Evolutionary conservation across 1,140 invertebrate genomes (phyloP).

Genomic region (Drosophila eugracilis): DNA sequence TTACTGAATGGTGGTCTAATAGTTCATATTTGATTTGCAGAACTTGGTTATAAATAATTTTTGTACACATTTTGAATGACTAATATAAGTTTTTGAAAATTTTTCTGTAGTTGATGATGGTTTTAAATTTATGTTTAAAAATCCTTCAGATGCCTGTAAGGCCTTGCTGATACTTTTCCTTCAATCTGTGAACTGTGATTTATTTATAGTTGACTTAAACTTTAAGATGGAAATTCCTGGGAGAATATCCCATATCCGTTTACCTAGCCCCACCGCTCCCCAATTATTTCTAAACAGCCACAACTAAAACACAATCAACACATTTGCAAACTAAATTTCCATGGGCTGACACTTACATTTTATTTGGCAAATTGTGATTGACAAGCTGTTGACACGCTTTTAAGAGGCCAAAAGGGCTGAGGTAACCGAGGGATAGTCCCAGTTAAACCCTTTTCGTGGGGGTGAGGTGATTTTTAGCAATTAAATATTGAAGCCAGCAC

Average conservation of each 20-base stretch:
- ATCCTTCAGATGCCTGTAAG: too few relatives aligned
- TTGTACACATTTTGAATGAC: too few relatives aligned
- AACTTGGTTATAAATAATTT: too few relatives aligned
- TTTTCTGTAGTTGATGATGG: too few relatives aligned
- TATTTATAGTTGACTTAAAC: background rate
- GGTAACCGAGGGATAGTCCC: constrained; percentile 1
- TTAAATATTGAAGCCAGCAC: constrained; percentile 66
- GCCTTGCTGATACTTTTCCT: too few relatives aligned
- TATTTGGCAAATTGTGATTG: constrained; percentile 81
- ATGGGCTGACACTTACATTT: constrained; percentile 74
- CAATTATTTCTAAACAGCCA: constrained; percentile 34
- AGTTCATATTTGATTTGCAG: too few relatives aligned
- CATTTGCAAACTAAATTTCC: constrained; percentile 56
- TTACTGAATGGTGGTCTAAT: too few relatives aligned
- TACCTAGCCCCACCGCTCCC: constrained; percentile 6
- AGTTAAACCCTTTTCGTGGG: constrained; percentile 32
- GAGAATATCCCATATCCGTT: constrained; percentile 20
- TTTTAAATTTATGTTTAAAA: too few relatives aligned
- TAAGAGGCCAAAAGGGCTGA: constrained; percentile 27
- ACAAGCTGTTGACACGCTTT: constrained; percentile 78
- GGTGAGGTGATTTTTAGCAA: constrained; percentile 51
- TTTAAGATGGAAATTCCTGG: background rate
- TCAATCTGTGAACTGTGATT: background rate
- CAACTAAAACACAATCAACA: constrained; percentile 59
- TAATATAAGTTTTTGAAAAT: too few relatives aligned